Evolutionary conservation across 2,888 invertebrate genomes (phyloP), one percentile per base, ranked within the genome.

Genomic region (Tuta absoluta): DNA sequence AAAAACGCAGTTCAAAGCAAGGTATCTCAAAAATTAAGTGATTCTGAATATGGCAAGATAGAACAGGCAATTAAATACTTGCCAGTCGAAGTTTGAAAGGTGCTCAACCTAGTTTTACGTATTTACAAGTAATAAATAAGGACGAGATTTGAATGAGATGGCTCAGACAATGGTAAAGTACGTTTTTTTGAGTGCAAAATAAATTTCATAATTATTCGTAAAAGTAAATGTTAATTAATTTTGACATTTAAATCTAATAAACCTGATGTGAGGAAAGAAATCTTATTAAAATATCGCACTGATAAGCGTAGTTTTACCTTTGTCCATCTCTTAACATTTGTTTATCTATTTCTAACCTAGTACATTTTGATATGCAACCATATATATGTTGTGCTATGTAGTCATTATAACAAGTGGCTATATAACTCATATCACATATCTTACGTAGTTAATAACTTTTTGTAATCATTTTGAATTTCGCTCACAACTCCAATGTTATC

Each of bases 401-500:
- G 77, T 76, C 75, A 77, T 81, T 79, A 85, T 90, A 90, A 91
- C 89, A 87, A 90, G 89, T 88, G 87, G 84, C 79, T 87, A 88
- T 82, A 85, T 78, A 85, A 86, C 82, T 83, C 85, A 86, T 90
- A 91, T 91, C 91, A 91, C 91, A 91, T 86, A 87, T 81, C 82
- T 91, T 91, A 91, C 90, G 91, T 91, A 89, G 87, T 85, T 88
- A 83, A 83, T 83, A 86, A 80, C 75, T 80, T 77, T 81, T 80
- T 81, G 77, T 84, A 82, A 87, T 86, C 71, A 79, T 87, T 33
- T 85, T 88, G 81, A 85, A 85, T 87, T 85, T 84, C 67, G 79
- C 80, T 91, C 91, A 91, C 91, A 91, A 91, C 91, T 86, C 90
- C 78, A 84, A 85, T 79, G 85, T 89, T 86, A 14, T 80, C 82